Evolutionary conservation across 2,797 vertebrate genomes (phyloP).

Genomic region (Mormyrus hasselquistii): DNA sequence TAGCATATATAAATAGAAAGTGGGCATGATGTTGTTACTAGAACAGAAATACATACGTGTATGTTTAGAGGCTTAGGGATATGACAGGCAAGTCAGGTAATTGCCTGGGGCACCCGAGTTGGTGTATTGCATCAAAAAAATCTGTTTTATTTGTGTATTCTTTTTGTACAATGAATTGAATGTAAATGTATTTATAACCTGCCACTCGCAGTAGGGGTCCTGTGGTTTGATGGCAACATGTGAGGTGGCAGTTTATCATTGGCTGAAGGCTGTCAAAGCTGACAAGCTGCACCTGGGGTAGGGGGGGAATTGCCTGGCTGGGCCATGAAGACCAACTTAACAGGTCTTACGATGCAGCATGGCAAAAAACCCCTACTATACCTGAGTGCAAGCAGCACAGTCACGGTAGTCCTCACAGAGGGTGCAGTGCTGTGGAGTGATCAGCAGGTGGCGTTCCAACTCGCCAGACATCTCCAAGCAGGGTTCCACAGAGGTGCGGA

Average conservation of each 20-base stretch:
- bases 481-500: constrained; percentile 52
- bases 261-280: neutral
- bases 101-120: too few species aligned
- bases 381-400: constrained; percentile 80
- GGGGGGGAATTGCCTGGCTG: neutral
- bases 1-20: neutral
- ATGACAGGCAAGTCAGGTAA: neutral
- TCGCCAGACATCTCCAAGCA: constrained; percentile 56
- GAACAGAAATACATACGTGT: neutral
- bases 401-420: constrained; percentile 85
- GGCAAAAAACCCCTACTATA: constrained; percentile 34
- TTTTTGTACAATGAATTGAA: too few species aligned
- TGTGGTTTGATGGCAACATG: constrained; percentile 33
- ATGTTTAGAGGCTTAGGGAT: neutral
- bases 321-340: neutral
- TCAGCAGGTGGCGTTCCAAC: constrained; percentile 64
- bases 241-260: constrained; percentile 4
- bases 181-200: constrained; percentile 46
- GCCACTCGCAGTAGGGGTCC: constrained; percentile 87
- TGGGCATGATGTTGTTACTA: neutral
- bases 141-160: too few species aligned
- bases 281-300: neutral
- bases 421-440: constrained; percentile 73
- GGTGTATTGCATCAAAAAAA: neutral
- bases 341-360: neutral